Evolutionary conservation across 2,888 invertebrate species (phyloP), one percentile per base, ranked within the genome.

Genomic region (Mythimna lalbum): DNA sequence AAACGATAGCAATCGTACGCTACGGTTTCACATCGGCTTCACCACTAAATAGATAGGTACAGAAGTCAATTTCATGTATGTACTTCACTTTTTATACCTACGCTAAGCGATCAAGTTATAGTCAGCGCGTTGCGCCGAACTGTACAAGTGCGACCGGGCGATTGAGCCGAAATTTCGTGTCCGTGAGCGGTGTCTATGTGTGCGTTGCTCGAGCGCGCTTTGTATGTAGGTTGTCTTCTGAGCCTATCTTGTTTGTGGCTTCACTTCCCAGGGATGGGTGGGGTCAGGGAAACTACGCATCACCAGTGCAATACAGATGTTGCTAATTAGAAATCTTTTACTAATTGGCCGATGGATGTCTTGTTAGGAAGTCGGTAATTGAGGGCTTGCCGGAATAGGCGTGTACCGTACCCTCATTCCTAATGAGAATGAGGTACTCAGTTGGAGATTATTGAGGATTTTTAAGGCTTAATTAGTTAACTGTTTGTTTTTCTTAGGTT

Each of bases 1-100:
- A 94, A 90, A 87, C 86, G 87, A 87, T 89, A 84, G 83, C 83
- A 68, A 86, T 85, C 85, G 56, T n/a, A 27, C 56, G 83, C 82
- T 88, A 85, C 82, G 80, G 86, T 87, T 74, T 74, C 73, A 75
- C 74, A 75, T 78, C 49, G 72, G 36, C 50, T 33, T 33, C 36
- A 78, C 73, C 27, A 27, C 27, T 4, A 27, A 27, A 27, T 4
- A 27, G 27, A 27, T 27, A 27, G 4, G 27, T 27, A 27, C 27
- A 27, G 27, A 27, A 27, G 27, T 27, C 27, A 27, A 27, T 27
- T 4, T 27, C 27, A 3, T 27, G 2, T 27, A 27, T 27, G 27
- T 27, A 27, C 27, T 27, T 27, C 27, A 27, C 2, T 27, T 27
- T 27, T 27, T 27, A 3, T 27, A 27, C 27, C 27, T 27, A 27